These are phyloP conservation scores for Drosophila nigromelanica DNA, from an alignment of 1,140 invertebrate species.

Conservation along the genomic window DNA sequence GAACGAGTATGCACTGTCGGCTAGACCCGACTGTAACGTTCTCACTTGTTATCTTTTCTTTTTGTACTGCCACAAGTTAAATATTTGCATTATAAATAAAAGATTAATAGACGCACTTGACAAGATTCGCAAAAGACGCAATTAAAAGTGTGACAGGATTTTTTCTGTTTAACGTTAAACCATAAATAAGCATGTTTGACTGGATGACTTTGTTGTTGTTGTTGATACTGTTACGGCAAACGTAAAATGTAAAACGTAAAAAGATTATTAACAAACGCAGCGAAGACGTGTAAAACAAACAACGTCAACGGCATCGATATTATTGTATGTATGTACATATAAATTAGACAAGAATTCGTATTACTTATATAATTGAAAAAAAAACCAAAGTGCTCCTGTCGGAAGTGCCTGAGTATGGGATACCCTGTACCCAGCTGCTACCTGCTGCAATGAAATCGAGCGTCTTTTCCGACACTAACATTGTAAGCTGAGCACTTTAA, in stretches of 20 bases:
- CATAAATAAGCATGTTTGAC: neutral
- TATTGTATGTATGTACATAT: neutral
- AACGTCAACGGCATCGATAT: slow-evolving; percentile 29
- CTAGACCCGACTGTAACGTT: too few relatives aligned
- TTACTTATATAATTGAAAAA: slow-evolving; percentile 53
- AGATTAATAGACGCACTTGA: slow-evolving; percentile 28
- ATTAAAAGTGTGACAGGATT: slow-evolving; percentile 7
- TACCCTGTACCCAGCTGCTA: too few relatives aligned
- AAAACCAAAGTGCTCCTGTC: neutral
- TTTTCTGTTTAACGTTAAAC: neutral
- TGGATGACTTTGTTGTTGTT: neutral
- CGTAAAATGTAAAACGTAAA: slow-evolving; percentile 20
- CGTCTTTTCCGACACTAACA: too few relatives aligned
- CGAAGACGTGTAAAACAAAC: slow-evolving; percentile 2
- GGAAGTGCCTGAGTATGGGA: too few relatives aligned
- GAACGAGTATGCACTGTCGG: too few relatives aligned
- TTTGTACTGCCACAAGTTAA: slow-evolving; percentile 1
- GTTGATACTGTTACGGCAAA: slow-evolving; percentile 10
- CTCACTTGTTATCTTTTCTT: neutral
- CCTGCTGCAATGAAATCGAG: too few relatives aligned
- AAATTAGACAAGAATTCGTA: slow-evolving; percentile 15
- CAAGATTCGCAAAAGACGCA: slow-evolving; percentile 19
- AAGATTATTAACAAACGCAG: slow-evolving; percentile 31
- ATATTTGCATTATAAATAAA: slow-evolving; percentile 56
- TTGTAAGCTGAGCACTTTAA: too few relatives aligned